Base-by-base conservation (phyloP, 2,113 vertebrate genomes). In the Aegithalos caudatus region DNA sequence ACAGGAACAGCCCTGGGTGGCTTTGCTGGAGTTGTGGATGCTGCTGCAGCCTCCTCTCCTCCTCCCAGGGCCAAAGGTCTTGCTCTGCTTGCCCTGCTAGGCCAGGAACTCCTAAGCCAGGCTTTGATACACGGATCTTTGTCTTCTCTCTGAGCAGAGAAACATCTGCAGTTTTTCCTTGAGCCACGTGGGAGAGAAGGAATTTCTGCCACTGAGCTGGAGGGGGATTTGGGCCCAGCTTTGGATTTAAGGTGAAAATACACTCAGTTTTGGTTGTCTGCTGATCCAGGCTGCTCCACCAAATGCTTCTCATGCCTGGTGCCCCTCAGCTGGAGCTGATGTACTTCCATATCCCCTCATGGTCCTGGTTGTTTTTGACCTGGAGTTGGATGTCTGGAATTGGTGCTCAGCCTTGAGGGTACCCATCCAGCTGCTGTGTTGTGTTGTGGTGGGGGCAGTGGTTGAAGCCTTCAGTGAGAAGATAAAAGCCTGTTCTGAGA, bases 401-500 rank as follows among this genome's bases (percentile, higher is more conserved):
- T 76, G 42, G 47, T 38, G 53, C 37, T 18, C 37, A 47, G 48
- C n/a, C 29, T 40, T 12, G 40, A 64, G 11, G 27, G 44, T n/a
- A n/a, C n/a, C n/a, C 31, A 51, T 6, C 29, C 57, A 81, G 38
- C n/a, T 64, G 69, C 27, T 44, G 17, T 53, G 45, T 31, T 77
- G n/a, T 61, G n/a, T 38, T 18, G 7, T 24, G 24, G 25, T 28
- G 40, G 51, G 73, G 44, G 16, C 65, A 79, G 56, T 24, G 10
- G 18, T 9, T 64, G 56, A 44, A 91, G 69, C 31, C 57, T 54
- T 65, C 62, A 31, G 21, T 61, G 12, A 29, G 31, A 67, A 94
- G 86, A 89, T 71, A 86, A 92, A 94, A 95, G 81, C 38, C 37
- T 65, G 17, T 62, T 51, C 81, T 2, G 9, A 57, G 86, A 92